These are phyloP conservation scores for Porites rus DNA, from an alignment of 92 coral and sea anemone species.

Conservation along the genomic window DNA sequence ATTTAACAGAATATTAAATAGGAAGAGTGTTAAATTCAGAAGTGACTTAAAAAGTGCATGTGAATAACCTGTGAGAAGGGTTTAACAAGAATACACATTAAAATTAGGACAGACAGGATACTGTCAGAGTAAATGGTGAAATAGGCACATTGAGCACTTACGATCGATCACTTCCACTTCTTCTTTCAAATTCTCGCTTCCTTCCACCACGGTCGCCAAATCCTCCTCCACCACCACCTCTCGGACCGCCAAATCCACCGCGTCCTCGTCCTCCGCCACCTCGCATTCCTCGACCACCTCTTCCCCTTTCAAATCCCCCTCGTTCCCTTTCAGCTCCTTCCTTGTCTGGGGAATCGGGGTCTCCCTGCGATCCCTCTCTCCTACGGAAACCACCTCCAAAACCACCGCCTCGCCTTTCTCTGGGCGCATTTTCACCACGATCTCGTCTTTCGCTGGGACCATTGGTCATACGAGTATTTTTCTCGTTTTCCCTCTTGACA, in stretches of 20 bases:
- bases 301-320: conserved; percentile 72
- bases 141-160: conserved; percentile 58
- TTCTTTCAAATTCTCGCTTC: conserved; percentile 94
- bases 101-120: background rate
- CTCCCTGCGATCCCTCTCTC: conserved; percentile 75
- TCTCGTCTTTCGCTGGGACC: conserved; percentile 82
- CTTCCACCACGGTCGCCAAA: conserved; percentile 83
- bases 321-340: conserved; percentile 75
- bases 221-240: conserved; percentile 84
- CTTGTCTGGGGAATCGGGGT: conserved; percentile 83
- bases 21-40: background rate
- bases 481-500: conserved; percentile 95
- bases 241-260: conserved; percentile 79
- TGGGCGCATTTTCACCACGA: conserved; percentile 86
- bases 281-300: conserved; percentile 76
- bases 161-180: conserved; percentile 98
- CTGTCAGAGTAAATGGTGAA: background rate
- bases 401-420: conserved; percentile 83
- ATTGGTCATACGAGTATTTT: conserved; percentile 87
- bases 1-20: no score
- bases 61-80: background rate
- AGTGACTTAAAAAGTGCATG: background rate
- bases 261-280: conserved; percentile 86
- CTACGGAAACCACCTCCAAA: conserved; percentile 84
- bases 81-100: background rate